Evolutionary conservation across 2,113 vertebrate genomes (phyloP), one percentile per base, ranked within the genome.

Genomic region (Pollachius pollachius): DNA sequence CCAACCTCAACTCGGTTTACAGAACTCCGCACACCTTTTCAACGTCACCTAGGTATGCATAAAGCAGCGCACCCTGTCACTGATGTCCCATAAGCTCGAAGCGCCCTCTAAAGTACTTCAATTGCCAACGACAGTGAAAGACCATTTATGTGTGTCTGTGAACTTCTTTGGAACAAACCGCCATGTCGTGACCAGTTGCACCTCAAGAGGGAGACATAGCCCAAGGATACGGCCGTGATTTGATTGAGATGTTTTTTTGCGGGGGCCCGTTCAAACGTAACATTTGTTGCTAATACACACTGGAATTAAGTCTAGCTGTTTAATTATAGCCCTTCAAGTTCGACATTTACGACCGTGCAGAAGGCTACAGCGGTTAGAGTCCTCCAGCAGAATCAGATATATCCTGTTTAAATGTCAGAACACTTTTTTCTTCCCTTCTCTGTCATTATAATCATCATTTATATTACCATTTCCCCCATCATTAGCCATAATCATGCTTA

Each of bases 141-240:
- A 34, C 30, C 30, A 34, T 34, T 34, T 34, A 48, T 48, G 41
- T 48, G 41, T 48, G 12, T 48, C 41, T 12, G 41, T 48, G 12
- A 48, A 48, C 41, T 48, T 48, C 41, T 9, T 2, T 48, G 1
- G 12, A 48, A 48, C 41, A 48, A 48, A 48, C 11, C 41, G 8
- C 9, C 59, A 17, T 1, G 60, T 52, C 23, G 6, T 17, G n/a
- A 23, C 52, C 0, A 8, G 62, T 54, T 76, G 65, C 12, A 65
- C 67, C 87, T 72, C 72, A 68, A 1, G 85, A 67, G 70, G 81
- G 81, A 71, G 77, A 80, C 82, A 87, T 74, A 78, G 76, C 61
- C 69, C 64, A 75, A 5, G 27, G 71, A 37, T 75, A 59, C 16
- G 19, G 30, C 1, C 21, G 41, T 1, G 41, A 17, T 71, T 9